A percentile compares a stretch with the other conserved stretches of the same genome.
Conservation (phyloP, 2,888 invertebrate genomes). For the Catocala fraxini region DNA sequence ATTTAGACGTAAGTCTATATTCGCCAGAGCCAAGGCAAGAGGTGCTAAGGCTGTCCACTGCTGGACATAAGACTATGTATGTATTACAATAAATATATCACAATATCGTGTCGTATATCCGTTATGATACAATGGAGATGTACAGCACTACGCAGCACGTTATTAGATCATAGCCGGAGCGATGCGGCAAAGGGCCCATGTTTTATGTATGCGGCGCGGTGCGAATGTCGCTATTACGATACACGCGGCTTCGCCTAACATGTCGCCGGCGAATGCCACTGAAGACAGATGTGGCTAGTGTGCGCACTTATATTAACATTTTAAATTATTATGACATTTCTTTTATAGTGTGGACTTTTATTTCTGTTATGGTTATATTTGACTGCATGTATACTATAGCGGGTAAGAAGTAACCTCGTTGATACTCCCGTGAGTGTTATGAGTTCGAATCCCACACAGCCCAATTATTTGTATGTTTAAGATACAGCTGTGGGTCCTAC, state of each 20-base stretch:
- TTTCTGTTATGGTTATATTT: neutral
- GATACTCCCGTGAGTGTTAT: too few species aligned
- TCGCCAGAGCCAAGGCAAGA: too few species aligned
- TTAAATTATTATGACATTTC: slow-evolving; percentile 11
- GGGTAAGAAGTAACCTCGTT: too few species aligned
- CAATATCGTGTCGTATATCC: slow-evolving; percentile 8
- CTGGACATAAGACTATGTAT: too few species aligned
- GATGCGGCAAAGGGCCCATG: slow-evolving; percentile 77
- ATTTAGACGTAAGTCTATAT: too few species aligned
- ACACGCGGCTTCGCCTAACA: slow-evolving; percentile 29
- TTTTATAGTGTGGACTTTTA: neutral
- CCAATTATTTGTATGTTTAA: too few species aligned
- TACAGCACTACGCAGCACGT: slow-evolving; percentile 70
- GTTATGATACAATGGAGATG: slow-evolving; percentile 41
- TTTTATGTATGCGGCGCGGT: slow-evolving; percentile 76
- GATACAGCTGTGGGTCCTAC: too few species aligned
- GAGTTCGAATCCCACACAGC: too few species aligned
- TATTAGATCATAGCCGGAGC: slow-evolving; percentile 81
- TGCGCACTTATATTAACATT: slow-evolving; percentile 1
- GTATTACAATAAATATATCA: neutral
- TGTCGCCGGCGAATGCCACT: slow-evolving; percentile 16
- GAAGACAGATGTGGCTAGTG: slow-evolving; percentile 18
- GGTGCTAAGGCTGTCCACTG: too few species aligned
- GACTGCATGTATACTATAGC: too few species aligned
- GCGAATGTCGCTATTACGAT: slow-evolving; percentile 49